Percentiles rank a stretch among this genome's conserved stretches.
phyloP scores from a whole-genome alignment of 1,140 invertebrate species.

The Platorchestia sp. region DNA sequence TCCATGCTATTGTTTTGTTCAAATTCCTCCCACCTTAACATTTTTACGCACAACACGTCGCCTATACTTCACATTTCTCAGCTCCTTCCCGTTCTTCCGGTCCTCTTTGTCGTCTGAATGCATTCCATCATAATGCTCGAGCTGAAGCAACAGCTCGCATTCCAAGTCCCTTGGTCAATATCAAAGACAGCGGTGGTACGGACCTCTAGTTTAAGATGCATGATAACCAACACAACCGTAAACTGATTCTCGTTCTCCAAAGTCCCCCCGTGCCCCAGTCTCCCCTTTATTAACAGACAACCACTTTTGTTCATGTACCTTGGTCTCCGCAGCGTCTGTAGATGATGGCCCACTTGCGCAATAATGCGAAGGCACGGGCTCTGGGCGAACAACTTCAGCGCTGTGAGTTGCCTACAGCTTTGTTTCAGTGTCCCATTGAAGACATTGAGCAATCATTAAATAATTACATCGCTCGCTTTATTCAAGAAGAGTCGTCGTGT shows the following conservation, averaged over 20 bases:
- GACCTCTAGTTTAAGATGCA: not conserved
- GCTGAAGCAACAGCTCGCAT: not conserved
- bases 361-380: not conserved
- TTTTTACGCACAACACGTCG: not conserved
- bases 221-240: not conserved
- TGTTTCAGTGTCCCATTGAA: conserved; percentile 36
- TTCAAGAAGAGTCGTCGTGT: not conserved
- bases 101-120: no score
- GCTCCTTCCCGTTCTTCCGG: no score
- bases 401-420: not conserved
- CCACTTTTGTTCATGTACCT: not conserved
- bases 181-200: not conserved
- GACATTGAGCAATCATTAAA: conserved; percentile 18
- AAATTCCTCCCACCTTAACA: not conserved
- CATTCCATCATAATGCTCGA: not conserved
- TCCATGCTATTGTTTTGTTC: no score
- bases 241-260: not conserved
- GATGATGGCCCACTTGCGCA: not conserved
- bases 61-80: no score
- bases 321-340: not conserved
- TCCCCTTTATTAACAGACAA: not conserved
- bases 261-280: not conserved
- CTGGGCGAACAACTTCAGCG: not conserved
- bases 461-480: conserved; percentile 4
- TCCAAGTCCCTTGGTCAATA: not conserved